Conservation (phyloP, 2,113 vertebrate species). For the Anhinga rufa region DNA sequence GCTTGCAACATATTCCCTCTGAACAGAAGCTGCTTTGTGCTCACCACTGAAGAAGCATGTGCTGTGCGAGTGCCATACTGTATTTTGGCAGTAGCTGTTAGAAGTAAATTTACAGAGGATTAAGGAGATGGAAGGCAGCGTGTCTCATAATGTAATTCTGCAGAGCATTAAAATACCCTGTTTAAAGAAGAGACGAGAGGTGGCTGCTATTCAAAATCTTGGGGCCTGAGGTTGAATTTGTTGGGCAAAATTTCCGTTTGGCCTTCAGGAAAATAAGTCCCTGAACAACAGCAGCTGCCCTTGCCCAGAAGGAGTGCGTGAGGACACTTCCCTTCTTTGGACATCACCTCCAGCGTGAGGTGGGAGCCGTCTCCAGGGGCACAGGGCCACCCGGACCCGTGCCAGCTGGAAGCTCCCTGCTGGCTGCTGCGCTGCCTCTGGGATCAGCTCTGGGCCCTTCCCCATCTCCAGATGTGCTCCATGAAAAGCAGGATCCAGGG, state of each 20-base stretch:
- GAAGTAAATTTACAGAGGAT: slow-evolving; percentile 53
- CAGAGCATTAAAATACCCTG: background rate
- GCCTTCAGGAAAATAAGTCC: background rate
- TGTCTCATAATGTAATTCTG: background rate
- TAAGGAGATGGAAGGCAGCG: slow-evolving; percentile 36
- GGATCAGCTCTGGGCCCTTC: background rate
- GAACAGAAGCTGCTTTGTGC: slow-evolving; percentile 54
- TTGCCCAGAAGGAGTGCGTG: background rate
- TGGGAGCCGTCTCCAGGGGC: background rate
- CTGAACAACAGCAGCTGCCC: background rate
- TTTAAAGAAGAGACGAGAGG: slow-evolving; percentile 19
- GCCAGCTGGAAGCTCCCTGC: background rate
- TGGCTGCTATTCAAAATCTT: background rate
- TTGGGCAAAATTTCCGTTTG: background rate
- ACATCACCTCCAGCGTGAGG: fast-evolving
- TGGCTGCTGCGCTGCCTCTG: background rate
- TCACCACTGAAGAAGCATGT: slow-evolving; percentile 28
- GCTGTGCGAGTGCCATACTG: slow-evolving; percentile 34
- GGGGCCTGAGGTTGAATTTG: background rate
- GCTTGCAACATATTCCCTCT: slow-evolving; percentile 17
- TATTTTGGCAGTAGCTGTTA: slow-evolving; percentile 47
- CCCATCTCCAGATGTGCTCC: background rate
- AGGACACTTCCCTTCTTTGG: background rate
- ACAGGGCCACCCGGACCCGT: background rate
- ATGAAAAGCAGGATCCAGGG: background rate